These are phyloP conservation scores for Sakesphorus luctuosus DNA, from an alignment of 2,113 vertebrate genomes.

Conservation along the genomic window DNA sequence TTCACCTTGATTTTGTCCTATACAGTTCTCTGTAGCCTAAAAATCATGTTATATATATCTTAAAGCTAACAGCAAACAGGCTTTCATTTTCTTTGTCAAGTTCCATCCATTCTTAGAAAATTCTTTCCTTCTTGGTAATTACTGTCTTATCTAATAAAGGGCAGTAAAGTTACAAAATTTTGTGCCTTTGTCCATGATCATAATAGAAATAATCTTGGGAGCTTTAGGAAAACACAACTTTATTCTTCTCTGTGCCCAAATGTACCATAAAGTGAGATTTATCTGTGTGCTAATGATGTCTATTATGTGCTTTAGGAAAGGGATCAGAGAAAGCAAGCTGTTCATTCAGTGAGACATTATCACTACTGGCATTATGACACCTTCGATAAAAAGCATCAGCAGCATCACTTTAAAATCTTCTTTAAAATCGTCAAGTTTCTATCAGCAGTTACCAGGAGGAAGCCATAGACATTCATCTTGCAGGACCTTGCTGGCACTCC, in stretches of 20 bases:
- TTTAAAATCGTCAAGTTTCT: slow-evolving; percentile 22
- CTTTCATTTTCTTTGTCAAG: neutral
- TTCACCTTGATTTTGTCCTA: neutral
- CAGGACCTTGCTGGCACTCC: slow-evolving; percentile 20
- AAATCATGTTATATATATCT: neutral
- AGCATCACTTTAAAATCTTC: slow-evolving; percentile 9
- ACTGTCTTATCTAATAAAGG: neutral
- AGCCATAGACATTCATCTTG: slow-evolving; percentile 30
- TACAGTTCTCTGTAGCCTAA: neutral
- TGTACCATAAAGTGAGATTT: slow-evolving; percentile 62
- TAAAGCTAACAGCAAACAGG: fast-evolving
- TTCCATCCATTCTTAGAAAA: neutral
- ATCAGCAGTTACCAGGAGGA: slow-evolving; percentile 21
- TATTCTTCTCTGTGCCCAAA: slow-evolving; percentile 29
- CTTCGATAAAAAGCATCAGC: neutral
- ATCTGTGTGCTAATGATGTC: slow-evolving; percentile 38
- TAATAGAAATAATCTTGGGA: neutral
- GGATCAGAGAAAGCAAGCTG: neutral
- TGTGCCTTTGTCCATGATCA: neutral
- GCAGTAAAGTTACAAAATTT: neutral
- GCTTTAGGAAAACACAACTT: slow-evolving; percentile 50
- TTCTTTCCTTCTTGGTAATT: neutral
- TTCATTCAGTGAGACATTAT: slow-evolving; percentile 46
- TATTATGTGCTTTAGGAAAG: slow-evolving; percentile 54
- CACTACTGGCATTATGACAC: slow-evolving; percentile 43